Evolutionary conservation across 2,113 vertebrate genomes (phyloP).

Genomic region (Cavia porcellus): DNA sequence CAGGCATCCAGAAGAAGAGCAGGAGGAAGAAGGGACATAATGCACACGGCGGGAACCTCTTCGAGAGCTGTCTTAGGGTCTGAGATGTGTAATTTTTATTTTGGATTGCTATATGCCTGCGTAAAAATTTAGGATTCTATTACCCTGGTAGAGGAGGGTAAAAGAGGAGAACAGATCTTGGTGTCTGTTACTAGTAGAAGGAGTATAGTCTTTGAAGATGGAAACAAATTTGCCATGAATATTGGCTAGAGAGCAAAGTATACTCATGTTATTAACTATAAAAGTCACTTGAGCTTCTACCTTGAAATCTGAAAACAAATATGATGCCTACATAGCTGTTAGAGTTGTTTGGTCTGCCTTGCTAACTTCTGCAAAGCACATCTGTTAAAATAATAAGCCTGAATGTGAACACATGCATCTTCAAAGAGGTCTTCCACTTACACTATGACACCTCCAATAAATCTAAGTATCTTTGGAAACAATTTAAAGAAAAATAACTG

Average conservation of each 20-base stretch:
- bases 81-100: background rate
- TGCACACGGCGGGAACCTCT: background rate
- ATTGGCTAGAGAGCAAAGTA: background rate
- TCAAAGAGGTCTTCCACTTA: background rate
- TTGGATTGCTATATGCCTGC: background rate
- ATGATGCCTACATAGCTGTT: too few relatives aligned
- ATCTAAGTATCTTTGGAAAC: background rate
- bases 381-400: background rate
- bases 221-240: background rate
- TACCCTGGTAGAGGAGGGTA: background rate
- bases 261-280: background rate
- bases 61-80: background rate
- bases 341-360: background rate
- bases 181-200: background rate
- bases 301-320: constrained; percentile 20
- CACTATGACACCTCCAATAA: background rate
- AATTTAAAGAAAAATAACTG: constrained; percentile 16
- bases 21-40: background rate
- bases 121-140: background rate
- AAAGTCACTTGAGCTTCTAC: background rate
- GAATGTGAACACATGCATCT: background rate
- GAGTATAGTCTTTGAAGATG: background rate
- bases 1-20: background rate
- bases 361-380: background rate
- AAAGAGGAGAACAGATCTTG: background rate